Base-by-base conservation (phyloP, 2,797 vertebrate species). In the Crenuchus spilurus region DNA sequence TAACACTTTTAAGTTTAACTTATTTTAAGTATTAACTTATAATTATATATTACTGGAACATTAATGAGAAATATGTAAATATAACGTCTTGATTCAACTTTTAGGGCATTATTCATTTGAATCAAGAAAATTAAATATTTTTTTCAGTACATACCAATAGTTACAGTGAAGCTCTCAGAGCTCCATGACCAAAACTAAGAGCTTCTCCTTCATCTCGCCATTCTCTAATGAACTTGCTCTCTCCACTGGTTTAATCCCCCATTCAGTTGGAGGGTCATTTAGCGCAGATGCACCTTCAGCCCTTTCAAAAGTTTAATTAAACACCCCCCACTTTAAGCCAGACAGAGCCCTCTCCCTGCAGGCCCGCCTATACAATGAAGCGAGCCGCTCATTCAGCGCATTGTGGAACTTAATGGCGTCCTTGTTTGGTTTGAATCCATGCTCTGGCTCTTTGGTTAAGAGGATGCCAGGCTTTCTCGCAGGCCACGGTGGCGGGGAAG, bases 231-330 rank as follows among this genome's bases (percentile, higher is more conserved):
- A 82, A 77, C 77, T 75, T 72, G 75, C 75, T 74, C 76, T 81
- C 75, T 78, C 71, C 68, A 78, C 75, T 20, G 62, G 63, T 51
- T 70, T 87, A 86, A 87, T 86, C 86, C 80, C 72, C 58, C 70
- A 76, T 86, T 86, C 80, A 85, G 20, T 31, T 63, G 61, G 67
- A 83, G 78, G 81, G 79, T 83, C 79, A 83, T 84, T 85, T 84
- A 81, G 77, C 78, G 69, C 79, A 76, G 75, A 84, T 79, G 82
- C 80, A 85, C 77, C 81, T 82, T 79, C 69, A 84, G 74, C 68
- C 70, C 72, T 81, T 82, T 80, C 70, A 76, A 81, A 82, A 84
- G 79, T 85, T 84, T 82, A 85, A 84, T 85, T 85, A 84, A 85
- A 84, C 80, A 81, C 74, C 82, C 82, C 62, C 70, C 49, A 80